Percentiles rank a stretch among this genome's conserved stretches.
These are phyloP conservation scores for Hydrochoerus hydrochaeris DNA, from an alignment of 2,113 vertebrate genomes.

Conservation along the genomic window DNA sequence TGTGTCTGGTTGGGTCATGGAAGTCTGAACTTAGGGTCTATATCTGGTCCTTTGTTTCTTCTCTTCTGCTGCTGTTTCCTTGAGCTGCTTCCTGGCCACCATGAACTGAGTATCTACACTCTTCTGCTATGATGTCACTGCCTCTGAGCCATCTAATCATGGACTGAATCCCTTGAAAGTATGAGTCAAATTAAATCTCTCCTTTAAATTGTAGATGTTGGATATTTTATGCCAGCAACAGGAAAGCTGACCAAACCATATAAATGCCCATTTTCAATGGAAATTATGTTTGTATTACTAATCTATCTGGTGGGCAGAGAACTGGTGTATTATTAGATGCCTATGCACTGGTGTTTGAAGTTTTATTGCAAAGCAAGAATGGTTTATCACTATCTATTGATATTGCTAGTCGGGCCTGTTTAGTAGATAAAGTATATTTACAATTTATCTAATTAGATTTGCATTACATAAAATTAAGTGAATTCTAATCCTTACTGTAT, in stretches of 20 bases:
- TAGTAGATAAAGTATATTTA: background rate
- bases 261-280: background rate
- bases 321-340: background rate
- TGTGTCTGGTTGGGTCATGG: background rate
- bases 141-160: background rate
- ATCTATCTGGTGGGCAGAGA: background rate
- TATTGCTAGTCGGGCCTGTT: background rate
- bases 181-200: background rate
- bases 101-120: background rate
- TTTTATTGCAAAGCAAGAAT: background rate
- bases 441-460: background rate
- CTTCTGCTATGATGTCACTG: background rate
- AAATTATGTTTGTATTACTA: background rate
- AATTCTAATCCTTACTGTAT: slow-evolving; percentile 2
- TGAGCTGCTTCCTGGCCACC: background rate
- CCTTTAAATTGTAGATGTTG: background rate
- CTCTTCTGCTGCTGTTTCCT: background rate
- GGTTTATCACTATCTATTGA: background rate
- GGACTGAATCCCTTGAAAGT: background rate
- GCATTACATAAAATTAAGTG: background rate
- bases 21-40: background rate
- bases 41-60: background rate
- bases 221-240: background rate
- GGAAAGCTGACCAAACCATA: background rate
- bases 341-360: accelerated